Evolutionary conservation across 2,797 vertebrate genomes (phyloP).

Genomic region (Argya squamiceps): DNA sequence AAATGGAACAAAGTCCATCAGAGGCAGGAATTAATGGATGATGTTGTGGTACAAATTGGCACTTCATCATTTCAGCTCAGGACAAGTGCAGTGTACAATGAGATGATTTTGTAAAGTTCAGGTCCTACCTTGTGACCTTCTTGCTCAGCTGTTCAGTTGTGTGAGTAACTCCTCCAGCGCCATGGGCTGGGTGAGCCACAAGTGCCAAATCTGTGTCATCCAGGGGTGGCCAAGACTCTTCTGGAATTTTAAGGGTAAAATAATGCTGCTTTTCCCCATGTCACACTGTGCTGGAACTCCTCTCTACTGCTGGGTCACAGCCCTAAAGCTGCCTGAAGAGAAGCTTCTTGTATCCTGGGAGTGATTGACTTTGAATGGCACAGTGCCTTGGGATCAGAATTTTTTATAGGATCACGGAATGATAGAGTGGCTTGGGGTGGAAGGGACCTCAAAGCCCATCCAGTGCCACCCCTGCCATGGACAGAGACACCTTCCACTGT

Average conservation of each 20-base stretch:
- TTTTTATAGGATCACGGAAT: neutral
- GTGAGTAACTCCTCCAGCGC: neutral
- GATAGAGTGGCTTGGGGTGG: neutral
- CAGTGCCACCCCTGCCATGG: neutral
- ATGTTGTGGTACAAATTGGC: neutral
- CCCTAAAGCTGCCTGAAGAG: neutral
- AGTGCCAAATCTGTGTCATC: neutral
- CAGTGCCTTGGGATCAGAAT: neutral
- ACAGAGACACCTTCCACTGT: neutral
- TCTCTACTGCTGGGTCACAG: neutral
- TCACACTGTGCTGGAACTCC: neutral
- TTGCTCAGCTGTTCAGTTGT: neutral
- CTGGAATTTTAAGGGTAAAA: neutral
- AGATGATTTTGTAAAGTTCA: neutral
- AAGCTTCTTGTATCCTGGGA: neutral
- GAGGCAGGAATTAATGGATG: neutral
- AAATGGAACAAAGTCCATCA: neutral
- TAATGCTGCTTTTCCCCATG: neutral
- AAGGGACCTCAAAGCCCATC: rapidly evolving
- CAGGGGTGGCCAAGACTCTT: neutral
- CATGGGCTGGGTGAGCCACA: neutral
- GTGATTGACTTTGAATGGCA: neutral
- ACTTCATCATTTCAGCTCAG: neutral
- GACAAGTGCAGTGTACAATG: neutral
- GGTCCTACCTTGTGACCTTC: neutral